Conservation (phyloP, 2,888 invertebrate genomes). For the Tubiluchus corallicola region DNA sequence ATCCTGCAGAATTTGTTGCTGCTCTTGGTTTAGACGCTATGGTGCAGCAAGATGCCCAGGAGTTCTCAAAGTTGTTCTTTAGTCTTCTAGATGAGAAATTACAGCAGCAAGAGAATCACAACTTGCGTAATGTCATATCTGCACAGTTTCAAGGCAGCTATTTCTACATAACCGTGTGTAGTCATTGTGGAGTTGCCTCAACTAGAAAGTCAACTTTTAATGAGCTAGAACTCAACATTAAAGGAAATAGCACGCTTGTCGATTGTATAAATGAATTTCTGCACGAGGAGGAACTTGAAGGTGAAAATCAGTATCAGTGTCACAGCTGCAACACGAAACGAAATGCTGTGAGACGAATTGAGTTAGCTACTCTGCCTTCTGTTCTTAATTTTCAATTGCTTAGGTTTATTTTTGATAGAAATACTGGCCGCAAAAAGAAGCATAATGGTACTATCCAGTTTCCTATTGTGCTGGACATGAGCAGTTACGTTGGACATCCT, state of each 20-base stretch:
- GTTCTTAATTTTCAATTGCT: constrained; percentile 36
- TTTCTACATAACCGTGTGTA: constrained; percentile 35
- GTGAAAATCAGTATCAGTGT: constrained; percentile 40
- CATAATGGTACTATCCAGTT: constrained; percentile 39
- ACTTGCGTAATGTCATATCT: constrained; percentile 28
- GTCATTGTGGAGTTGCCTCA: constrained; percentile 36
- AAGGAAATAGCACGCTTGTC: constrained; percentile 33
- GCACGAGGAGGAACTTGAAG: constrained; percentile 37
- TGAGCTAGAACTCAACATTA: constrained; percentile 40
- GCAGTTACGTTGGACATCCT: constrained; percentile 27
- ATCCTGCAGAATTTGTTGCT: constrained; percentile 38
- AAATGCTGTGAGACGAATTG: constrained; percentile 38
- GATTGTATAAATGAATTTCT: constrained; percentile 38
- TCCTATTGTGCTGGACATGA: constrained; percentile 41
- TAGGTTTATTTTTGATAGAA: constrained; percentile 24
- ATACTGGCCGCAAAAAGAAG: constrained; percentile 40
- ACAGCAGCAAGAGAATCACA: constrained; percentile 22
- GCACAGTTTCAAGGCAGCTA: constrained; percentile 34
- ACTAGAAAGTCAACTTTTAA: constrained; percentile 37
- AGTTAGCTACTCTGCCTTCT: constrained; percentile 37
- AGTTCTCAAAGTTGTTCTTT: constrained; percentile 42
- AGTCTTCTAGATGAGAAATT: constrained; percentile 37
- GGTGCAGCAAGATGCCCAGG: constrained; percentile 44
- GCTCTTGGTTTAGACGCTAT: constrained; percentile 38
- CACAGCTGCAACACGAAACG: constrained; percentile 36